Conservation (phyloP, 2,888 invertebrate species). For the Nomada lathburiana region DNA sequence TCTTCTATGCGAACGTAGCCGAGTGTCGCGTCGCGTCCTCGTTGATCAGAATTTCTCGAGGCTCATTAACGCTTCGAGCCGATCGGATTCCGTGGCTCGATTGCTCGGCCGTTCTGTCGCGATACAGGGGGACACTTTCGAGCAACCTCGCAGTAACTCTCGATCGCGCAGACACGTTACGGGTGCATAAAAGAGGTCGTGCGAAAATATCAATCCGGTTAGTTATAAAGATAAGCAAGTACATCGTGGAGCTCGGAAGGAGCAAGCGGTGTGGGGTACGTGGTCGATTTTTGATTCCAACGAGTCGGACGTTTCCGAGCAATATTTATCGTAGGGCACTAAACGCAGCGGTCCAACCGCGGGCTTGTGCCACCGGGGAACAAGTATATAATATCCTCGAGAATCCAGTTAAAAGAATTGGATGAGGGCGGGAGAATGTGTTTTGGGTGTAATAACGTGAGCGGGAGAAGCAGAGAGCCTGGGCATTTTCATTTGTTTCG, state of each 20-base stretch:
- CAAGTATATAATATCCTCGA: neutral
- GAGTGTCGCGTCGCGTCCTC: neutral
- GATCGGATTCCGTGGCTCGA: neutral
- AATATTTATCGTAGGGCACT: neutral
- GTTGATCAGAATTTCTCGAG: neutral
- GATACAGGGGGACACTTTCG: neutral
- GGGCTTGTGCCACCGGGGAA: slow-evolving; percentile 4
- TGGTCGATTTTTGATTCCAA: neutral
- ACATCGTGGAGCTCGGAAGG: neutral
- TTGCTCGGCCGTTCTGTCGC: neutral
- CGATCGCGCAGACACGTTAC: neutral
- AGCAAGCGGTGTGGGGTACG: slow-evolving; percentile 1
- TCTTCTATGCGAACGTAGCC: slow-evolving; percentile 13
- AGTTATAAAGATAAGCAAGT: slow-evolving; percentile 17
- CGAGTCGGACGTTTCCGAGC: neutral
- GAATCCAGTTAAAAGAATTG: neutral
- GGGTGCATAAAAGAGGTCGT: slow-evolving; percentile 1
- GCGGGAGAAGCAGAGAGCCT: slow-evolving; percentile 60
- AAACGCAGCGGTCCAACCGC: neutral
- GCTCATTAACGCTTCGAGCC: neutral
- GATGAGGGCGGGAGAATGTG: neutral
- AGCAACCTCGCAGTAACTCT: neutral
- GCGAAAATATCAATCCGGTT: neutral
- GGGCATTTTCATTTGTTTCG: slow-evolving; percentile 45
- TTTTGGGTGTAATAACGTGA: slow-evolving; percentile 24